Evolutionary conservation across 1,140 invertebrate species (phyloP).

Genomic region (Tetraneura akinire): DNA sequence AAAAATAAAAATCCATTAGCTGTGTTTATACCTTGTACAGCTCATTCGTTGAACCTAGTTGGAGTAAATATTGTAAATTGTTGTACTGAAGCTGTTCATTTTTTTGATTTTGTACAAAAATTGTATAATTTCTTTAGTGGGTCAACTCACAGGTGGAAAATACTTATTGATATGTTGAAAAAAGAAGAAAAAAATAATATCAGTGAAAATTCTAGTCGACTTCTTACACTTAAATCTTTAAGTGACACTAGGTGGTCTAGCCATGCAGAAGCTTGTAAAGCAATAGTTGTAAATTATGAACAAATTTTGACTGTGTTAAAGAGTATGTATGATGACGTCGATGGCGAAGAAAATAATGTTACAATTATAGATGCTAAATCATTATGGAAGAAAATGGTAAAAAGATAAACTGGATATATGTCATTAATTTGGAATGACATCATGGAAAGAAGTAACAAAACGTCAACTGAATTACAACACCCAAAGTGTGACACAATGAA

Average conservation of each 20-base stretch:
- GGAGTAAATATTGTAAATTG: not conserved
- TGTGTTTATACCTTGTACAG: slow-evolving; percentile 41
- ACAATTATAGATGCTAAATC: not conserved
- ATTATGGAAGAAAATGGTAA: not conserved
- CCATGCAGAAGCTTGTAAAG: not conserved
- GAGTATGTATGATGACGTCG: not conserved
- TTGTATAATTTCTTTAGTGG: slow-evolving; percentile 30
- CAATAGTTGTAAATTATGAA: slow-evolving; percentile 10
- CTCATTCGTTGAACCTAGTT: slow-evolving; percentile 13
- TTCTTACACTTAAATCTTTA: slow-evolving; percentile 11
- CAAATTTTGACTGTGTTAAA: not conserved
- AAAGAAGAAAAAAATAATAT: not conserved
- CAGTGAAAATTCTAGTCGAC: not conserved
- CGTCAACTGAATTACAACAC: not conserved
- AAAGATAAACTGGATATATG: not conserved
- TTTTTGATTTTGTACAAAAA: slow-evolving; percentile 20
- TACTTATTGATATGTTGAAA: not conserved
- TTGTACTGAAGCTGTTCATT: slow-evolving; percentile 19
- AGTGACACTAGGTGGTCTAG: not conserved
- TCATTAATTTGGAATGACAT: slow-evolving; percentile 7
- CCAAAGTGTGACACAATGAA: not conserved
- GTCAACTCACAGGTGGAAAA: not conserved
- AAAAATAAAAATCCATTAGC: slow-evolving; percentile 33
- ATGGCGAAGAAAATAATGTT: not conserved
- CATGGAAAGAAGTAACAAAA: not conserved